phyloP scores from a whole-genome alignment of 2,888 invertebrate genomes.

The Diaprepes abbreviatus region DNA sequence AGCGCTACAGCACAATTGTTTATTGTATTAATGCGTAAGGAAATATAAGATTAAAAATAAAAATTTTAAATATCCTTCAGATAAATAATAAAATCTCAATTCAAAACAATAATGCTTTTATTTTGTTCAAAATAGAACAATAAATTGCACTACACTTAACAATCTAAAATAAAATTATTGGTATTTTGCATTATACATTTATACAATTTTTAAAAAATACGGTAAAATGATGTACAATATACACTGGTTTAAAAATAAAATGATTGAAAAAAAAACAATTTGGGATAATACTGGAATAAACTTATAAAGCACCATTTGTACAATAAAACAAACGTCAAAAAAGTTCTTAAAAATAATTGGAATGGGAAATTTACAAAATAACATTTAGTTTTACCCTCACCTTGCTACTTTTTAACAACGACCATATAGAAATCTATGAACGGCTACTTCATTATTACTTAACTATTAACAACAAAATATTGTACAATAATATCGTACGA shows the following conservation, averaged over 20 bases:
- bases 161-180: slow-evolving; percentile 54
- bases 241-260: slow-evolving; percentile 46
- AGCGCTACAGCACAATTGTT: too few relatives aligned
- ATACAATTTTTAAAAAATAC: slow-evolving; percentile 48
- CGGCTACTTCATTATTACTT: slow-evolving; percentile 53
- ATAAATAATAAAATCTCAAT: too few relatives aligned
- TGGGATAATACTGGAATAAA: slow-evolving; percentile 56
- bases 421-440: slow-evolving; percentile 47
- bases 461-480: slow-evolving; percentile 50
- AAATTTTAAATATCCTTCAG: too few relatives aligned
- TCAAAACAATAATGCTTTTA: slow-evolving; percentile 51
- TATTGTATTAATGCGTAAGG: too few relatives aligned
- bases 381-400: slow-evolving; percentile 56
- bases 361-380: slow-evolving; percentile 56
- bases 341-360: slow-evolving; percentile 56
- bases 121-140: slow-evolving; percentile 57
- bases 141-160: slow-evolving; percentile 56
- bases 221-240: slow-evolving; percentile 53
- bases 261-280: slow-evolving; percentile 45
- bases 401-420: slow-evolving; percentile 45
- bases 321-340: slow-evolving; percentile 50
- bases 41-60: too few relatives aligned
- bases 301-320: slow-evolving; percentile 51
- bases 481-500: slow-evolving; percentile 56
- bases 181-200: slow-evolving; percentile 51